These are phyloP conservation scores for Hoplostethus atlanticus DNA, from an alignment of 2,797 vertebrate genomes.

Conservation along the genomic window DNA sequence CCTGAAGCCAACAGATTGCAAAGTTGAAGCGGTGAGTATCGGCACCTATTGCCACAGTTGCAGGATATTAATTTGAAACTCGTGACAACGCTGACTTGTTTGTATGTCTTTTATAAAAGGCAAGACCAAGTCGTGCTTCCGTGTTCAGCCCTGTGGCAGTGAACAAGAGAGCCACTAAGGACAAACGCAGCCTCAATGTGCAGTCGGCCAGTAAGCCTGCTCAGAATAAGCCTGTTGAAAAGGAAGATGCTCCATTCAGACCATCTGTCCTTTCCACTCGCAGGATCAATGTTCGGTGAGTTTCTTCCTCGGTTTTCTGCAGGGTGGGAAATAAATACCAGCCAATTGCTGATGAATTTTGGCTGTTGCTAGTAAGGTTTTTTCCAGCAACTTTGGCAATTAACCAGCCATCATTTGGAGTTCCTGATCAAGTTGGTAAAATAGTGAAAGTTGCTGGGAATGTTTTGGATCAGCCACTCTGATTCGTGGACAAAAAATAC, in stretches of 20 bases:
- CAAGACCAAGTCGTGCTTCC: slow-evolving; percentile 45
- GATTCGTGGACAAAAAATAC: no score
- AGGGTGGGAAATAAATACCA: background rate
- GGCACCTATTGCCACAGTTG: background rate
- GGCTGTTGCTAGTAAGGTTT: no score
- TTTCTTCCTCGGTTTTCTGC: background rate
- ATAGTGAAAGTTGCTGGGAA: background rate
- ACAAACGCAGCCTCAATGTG: slow-evolving; percentile 57
- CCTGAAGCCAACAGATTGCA: slow-evolving; percentile 58
- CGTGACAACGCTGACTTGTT: background rate
- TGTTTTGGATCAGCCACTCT: background rate
- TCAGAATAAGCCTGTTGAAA: slow-evolving; percentile 58
- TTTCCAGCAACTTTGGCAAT: no score
- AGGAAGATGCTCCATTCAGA: slow-evolving; percentile 77
- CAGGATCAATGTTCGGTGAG: slow-evolving; percentile 94
- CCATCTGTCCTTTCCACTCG: slow-evolving; percentile 85
- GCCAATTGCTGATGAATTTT: no score
- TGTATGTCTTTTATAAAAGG: slow-evolving; percentile 69
- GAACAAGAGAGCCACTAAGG: slow-evolving; percentile 61
- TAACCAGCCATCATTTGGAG: background rate
- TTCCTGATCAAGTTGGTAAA: background rate
- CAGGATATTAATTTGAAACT: background rate
- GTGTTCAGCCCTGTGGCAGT: slow-evolving; percentile 84
- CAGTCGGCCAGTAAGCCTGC: slow-evolving; percentile 63
- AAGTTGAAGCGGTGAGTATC: slow-evolving; percentile 62